These are phyloP conservation scores for Lepus timidus DNA, from an alignment of 2,113 vertebrate species.

Conservation along the genomic window DNA sequence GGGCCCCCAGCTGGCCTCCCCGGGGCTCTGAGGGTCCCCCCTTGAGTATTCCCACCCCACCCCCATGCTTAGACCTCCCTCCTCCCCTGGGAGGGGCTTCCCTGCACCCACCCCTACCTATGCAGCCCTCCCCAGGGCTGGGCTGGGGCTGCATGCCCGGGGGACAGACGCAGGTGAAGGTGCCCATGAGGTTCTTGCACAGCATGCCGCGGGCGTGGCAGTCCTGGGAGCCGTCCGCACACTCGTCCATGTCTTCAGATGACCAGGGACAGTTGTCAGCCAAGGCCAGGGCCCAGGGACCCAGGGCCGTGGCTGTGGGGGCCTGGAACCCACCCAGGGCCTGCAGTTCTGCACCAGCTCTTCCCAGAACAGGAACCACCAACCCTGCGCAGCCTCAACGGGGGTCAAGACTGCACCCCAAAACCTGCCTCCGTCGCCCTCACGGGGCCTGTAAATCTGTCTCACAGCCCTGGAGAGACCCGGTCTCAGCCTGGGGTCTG, in stretches of 20 bases:
- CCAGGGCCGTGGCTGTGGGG: too few relatives aligned
- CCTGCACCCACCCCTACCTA: constrained; percentile 87
- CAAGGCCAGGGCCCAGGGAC: not conserved
- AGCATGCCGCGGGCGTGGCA: constrained; percentile 94
- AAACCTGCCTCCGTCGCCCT: not conserved
- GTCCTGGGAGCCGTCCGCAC: constrained; percentile 92
- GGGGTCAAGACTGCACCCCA: not conserved
- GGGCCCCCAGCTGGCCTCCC: not conserved
- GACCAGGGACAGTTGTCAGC: not conserved
- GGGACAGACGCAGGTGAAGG: constrained; percentile 95
- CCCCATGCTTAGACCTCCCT: not conserved
- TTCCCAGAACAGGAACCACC: not conserved
- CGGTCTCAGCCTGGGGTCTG: not conserved
- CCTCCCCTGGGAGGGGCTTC: not conserved
- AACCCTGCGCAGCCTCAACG: fast-evolving
- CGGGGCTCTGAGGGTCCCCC: fast-evolving
- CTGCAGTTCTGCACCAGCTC: too few relatives aligned
- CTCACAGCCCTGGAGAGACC: not conserved
- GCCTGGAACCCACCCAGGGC: not conserved
- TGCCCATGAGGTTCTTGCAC: constrained; percentile 97
- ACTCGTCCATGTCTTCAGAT: constrained; percentile 94
- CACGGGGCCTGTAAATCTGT: not conserved
- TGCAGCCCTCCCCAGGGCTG: constrained; percentile 92
- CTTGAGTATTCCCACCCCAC: fast-evolving
- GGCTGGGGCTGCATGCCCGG: constrained; percentile 92